These are phyloP conservation scores for Hyposoter didymator DNA, from an alignment of 2,888 invertebrate species.

Conservation along the genomic window DNA sequence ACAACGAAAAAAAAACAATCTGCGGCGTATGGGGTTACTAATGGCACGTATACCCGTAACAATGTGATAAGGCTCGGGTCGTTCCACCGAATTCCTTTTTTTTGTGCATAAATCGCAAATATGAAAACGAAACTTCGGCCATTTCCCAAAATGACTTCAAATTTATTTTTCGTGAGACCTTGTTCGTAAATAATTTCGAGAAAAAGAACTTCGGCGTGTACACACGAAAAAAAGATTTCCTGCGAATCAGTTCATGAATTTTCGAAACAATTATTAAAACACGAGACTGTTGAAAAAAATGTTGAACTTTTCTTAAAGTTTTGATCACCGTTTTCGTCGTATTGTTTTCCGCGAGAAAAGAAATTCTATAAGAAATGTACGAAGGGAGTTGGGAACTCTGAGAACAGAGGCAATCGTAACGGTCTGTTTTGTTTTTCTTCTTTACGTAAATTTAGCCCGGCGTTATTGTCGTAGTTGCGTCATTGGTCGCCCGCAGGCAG, in stretches of 20 bases:
- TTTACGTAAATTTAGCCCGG: conserved; percentile 37
- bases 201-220: not conserved
- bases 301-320: not conserved
- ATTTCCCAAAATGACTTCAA: not conserved
- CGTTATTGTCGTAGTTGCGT: conserved; percentile 18
- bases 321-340: not conserved
- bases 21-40: conserved; percentile 22
- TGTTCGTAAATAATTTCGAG: not conserved
- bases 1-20: conserved; percentile 9
- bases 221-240: not conserved
- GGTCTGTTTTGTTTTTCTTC: conserved; percentile 14
- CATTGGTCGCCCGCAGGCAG: conserved; percentile 21
- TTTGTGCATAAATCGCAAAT: conserved; percentile 9
- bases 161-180: not conserved
- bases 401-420: conserved; percentile 6
- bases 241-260: not conserved
- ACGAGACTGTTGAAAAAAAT: not conserved
- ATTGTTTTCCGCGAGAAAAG: not conserved
- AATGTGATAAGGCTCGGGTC: not conserved
- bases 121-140: not conserved
- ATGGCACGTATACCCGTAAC: conserved; percentile 29
- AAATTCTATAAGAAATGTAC: not conserved
- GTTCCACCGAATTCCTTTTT: not conserved
- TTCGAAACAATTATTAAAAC: not conserved
- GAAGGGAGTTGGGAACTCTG: not conserved